A percentile compares a stretch with the other conserved stretches of the same genome.
Conservation (phyloP, 1,140 invertebrate genomes). For the Scaptomyza montana region DNA sequence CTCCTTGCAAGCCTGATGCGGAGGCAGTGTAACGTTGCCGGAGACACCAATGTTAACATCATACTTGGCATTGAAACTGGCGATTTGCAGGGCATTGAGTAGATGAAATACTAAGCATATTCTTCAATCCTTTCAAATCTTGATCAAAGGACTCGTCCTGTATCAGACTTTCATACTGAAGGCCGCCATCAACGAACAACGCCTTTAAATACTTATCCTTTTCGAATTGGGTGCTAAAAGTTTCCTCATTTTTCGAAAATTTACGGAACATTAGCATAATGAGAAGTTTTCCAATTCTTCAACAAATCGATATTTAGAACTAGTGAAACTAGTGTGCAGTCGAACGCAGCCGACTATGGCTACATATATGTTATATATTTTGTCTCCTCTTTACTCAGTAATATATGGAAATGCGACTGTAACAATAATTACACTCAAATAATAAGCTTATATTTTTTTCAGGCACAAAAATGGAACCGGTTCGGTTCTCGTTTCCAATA, state of each 20-base stretch:
- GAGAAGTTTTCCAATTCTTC: too few relatives aligned
- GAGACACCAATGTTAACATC: slow-evolving; percentile 52
- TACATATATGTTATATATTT: too few relatives aligned
- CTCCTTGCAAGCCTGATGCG: slow-evolving; percentile 26
- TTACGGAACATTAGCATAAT: too few relatives aligned
- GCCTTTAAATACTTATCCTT: slow-evolving; percentile 13
- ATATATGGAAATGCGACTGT: too few relatives aligned
- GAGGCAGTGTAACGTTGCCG: slow-evolving; percentile 19
- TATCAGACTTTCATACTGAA: slow-evolving; percentile 29
- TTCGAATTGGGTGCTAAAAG: slow-evolving; percentile 1
- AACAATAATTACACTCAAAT: too few relatives aligned
- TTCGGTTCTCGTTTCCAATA: too few relatives aligned
- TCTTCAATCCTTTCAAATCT: slow-evolving; percentile 4
- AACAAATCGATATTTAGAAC: too few relatives aligned
- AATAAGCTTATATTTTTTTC: too few relatives aligned
- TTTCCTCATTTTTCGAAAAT: neutral
- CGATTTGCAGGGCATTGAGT: slow-evolving; percentile 30
- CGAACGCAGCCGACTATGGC: too few relatives aligned
- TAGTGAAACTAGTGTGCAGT: too few relatives aligned
- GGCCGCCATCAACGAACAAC: neutral
- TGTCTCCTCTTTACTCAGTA: too few relatives aligned
- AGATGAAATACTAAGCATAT: slow-evolving; percentile 39
- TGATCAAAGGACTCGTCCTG: slow-evolving; percentile 17
- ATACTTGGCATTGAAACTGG: slow-evolving; percentile 16
- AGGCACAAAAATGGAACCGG: too few relatives aligned